Evolutionary conservation across 2,888 invertebrate species (phyloP).

Genomic region (Caenorhabditis zanzibari): DNA sequence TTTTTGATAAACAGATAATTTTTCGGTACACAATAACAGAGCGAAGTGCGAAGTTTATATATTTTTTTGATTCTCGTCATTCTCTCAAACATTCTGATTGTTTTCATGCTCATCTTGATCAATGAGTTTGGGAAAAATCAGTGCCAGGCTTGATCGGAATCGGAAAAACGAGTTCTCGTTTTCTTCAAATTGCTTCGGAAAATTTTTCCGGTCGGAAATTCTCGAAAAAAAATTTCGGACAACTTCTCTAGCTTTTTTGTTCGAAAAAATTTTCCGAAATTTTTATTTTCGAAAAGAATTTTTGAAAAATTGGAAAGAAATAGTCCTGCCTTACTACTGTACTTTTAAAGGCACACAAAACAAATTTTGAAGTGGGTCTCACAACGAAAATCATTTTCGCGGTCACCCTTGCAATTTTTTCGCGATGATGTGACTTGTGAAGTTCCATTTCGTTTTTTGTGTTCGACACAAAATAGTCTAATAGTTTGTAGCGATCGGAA

Average conservation of each 20-base stretch:
- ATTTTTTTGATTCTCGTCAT: constrained; percentile 6
- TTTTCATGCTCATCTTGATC: not conserved
- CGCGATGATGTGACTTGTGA: constrained; percentile 4
- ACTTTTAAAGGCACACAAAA: constrained; percentile 15
- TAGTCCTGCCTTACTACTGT: not conserved
- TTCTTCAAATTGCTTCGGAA: too few relatives aligned
- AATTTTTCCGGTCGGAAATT: not conserved
- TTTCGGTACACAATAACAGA: constrained; percentile 1
- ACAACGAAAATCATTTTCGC: not conserved
- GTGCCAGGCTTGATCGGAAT: not conserved
- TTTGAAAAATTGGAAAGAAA: not conserved
- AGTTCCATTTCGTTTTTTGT: constrained; percentile 23
- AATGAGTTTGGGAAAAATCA: not conserved
- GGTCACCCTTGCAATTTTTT: not conserved
- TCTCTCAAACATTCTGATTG: not conserved
- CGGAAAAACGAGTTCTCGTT: too few relatives aligned
- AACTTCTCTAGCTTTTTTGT: too few relatives aligned
- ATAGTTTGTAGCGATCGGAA: constrained; percentile 48
- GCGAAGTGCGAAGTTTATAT: constrained; percentile 15
- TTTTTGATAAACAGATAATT: not conserved
- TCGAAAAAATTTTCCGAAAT: too few relatives aligned
- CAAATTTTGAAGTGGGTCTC: not conserved
- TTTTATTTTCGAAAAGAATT: too few relatives aligned
- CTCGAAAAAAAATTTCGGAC: not conserved
- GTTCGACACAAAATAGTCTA: constrained; percentile 40